Base-by-base conservation (phyloP, 2,113 vertebrate species). In the Bettongia penicillata region DNA sequence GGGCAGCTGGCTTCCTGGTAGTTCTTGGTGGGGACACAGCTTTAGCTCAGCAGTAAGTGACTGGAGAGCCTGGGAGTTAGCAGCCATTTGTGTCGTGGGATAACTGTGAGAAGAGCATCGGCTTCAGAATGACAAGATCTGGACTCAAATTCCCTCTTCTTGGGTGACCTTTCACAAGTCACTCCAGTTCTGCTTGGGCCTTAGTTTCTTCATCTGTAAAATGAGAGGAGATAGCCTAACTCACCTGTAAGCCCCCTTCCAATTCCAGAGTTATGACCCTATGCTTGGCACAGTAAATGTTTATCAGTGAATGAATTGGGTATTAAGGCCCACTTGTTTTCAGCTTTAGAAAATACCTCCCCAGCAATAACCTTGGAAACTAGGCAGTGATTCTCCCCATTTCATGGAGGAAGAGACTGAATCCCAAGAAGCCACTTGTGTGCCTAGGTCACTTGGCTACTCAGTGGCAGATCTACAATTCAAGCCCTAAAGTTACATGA, bases 1-100 rank as follows among this genome's bases (percentile, higher is more conserved):
- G 28, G 10, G 57, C 57, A 3, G 2, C 31, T 23, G 47, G 93
- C 91, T 94, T 51, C 24, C 57, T 16, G 31, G 90, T 90, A 94
- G 92, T 25, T 53, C 91, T 48, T 48, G 37, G 43, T 23, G 89
- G 91, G 91, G 94, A 96, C 94, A 77, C 43, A 95, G 94, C 90
- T 43, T 52, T 61, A 90, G 43, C 95, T 93, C 50, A 91, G 68
- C 89, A 93, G 31, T 24, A 97, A 97, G 94, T 90, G 23, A 50
- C 93, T 84, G n/a, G 89, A 51, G 92, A 77, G 92, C 51, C 68
- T 2, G 5, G 92, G 31, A 43, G 90, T 90, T 52, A 90, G 61
- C 47, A 90, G 43, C 89, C 9, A 61, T 49, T 94, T 93, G 25
- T 43, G 77, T 93, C 96, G 52, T 89, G 51, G 61, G 89, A 95